Base-by-base conservation (phyloP, 2,888 invertebrate genomes). In the Yponomeuta cagnagella region DNA sequence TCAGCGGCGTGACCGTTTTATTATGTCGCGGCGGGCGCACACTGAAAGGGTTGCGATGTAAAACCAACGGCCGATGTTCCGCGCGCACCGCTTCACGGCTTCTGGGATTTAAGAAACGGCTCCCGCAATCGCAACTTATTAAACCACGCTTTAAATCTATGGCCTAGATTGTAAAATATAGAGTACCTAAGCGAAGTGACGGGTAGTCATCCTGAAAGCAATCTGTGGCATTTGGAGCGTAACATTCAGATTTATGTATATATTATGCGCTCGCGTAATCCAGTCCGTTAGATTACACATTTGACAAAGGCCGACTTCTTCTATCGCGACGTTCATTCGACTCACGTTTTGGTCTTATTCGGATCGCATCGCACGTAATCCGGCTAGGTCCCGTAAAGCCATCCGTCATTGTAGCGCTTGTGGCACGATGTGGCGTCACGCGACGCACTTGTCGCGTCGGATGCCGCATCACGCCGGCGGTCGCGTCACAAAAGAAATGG, bases 41-140 rank as follows among this genome's bases (percentile, higher is more conserved):
- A 12, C 52, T 68, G 77, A 78, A 76, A 79, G 77, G 76, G 74
- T 80, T 78, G 79, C 76, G 76, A 77, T 79, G 76, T 81, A 76
- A 79, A 79, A 77, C 75, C 74, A 77, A 78, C 75, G 74, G 74
- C 72, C 58, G 48, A 15, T 48, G 68, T 6, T n/a, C 12, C 48
- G 64, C 31, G 67, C 37, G 37, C 31, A 2, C 52, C 15, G 12
- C 68, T 30, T 48, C 68, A 37, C 65, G 10, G 33, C 10, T 69
- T 52, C 65, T 43, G 10, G 33, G 23, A 69, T 48, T 52, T 23
- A 12, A 10, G 65, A 65, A 3, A 8, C 52, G 15, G 52, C 12
- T 15, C 52, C 15, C 3, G 8, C 6, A 12, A 58, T 58, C 52
- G 15, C 52, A 15, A 58, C 52, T 15, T 58, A 15, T 58, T 5